These are phyloP conservation scores for Elephantulus edwardii DNA, from an alignment of 2,113 vertebrate species.

Conservation along the genomic window DNA sequence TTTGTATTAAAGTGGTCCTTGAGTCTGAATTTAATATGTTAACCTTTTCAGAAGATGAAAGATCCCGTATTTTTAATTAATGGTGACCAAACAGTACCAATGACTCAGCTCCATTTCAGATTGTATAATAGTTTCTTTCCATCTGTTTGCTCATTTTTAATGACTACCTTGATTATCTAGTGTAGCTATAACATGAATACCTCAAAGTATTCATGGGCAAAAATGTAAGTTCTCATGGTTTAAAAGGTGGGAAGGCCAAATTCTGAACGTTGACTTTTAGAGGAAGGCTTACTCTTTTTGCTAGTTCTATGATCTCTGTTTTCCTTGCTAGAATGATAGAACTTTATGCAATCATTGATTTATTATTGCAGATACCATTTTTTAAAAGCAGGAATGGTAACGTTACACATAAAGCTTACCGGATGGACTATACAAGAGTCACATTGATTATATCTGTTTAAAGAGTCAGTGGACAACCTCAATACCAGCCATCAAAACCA, in stretches of 20 bases:
- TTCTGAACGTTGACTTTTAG: background rate
- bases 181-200: background rate
- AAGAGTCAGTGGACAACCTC: too few species aligned
- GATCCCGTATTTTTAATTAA: background rate
- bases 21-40: background rate
- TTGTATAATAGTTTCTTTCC: background rate
- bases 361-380: too few species aligned
- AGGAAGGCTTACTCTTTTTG: background rate
- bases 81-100: background rate
- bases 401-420: too few species aligned
- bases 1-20: background rate
- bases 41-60: conserved; percentile 33
- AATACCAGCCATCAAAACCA: too few species aligned
- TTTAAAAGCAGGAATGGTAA: too few species aligned
- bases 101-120: background rate
- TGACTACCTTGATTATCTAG: background rate
- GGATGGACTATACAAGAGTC: too few species aligned
- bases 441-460: too few species aligned
- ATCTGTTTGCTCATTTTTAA: background rate
- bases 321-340: background rate
- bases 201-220: background rate
- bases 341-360: too few species aligned
- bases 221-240: background rate
- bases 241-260: background rate
- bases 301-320: background rate